A percentile compares a stretch with the other conserved stretches of the same genome.
Conservation (phyloP, 2,888 invertebrate species). For the Myopa tessellatipennis region DNA sequence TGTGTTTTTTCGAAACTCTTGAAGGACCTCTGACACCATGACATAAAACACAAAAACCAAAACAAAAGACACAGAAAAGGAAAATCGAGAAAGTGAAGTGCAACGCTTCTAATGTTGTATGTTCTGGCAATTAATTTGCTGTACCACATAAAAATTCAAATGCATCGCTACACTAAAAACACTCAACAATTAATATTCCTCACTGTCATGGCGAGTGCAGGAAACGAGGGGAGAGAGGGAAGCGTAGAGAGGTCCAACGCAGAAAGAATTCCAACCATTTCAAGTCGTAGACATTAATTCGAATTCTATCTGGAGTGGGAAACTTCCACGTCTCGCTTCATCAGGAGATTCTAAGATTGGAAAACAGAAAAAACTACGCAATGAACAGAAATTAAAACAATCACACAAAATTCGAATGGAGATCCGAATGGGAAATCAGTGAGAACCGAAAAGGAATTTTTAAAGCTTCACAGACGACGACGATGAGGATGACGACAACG, state of each 20-base stretch:
- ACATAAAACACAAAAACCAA: not conserved
- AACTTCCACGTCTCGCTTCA: not conserved
- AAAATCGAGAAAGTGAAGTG: not conserved
- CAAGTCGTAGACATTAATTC: conserved; percentile 1
- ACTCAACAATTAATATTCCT: conserved; percentile 35
- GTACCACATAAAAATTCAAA: conserved; percentile 28
- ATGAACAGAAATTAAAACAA: not conserved
- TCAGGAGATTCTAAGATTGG: too few species aligned
- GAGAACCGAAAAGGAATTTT: conserved; percentile 8
- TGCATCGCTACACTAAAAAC: conserved; percentile 3
- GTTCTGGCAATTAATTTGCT: conserved; percentile 32
- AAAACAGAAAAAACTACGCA: not conserved
- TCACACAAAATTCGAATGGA: not conserved
- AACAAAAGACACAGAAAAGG: not conserved
- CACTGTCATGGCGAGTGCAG: conserved; percentile 28
- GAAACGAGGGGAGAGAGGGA: not conserved
- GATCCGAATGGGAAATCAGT: not conserved
- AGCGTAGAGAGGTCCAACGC: not conserved
- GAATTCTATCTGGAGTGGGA: not conserved
- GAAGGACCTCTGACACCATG: not conserved
- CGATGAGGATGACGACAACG: not conserved
- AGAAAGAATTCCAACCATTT: not conserved
- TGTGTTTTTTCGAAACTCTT: not conserved
- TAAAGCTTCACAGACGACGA: not conserved
- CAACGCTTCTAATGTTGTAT: not conserved